These are phyloP conservation scores for Trichechus manatus DNA, from an alignment of 2,113 vertebrate genomes.

Conservation along the genomic window DNA sequence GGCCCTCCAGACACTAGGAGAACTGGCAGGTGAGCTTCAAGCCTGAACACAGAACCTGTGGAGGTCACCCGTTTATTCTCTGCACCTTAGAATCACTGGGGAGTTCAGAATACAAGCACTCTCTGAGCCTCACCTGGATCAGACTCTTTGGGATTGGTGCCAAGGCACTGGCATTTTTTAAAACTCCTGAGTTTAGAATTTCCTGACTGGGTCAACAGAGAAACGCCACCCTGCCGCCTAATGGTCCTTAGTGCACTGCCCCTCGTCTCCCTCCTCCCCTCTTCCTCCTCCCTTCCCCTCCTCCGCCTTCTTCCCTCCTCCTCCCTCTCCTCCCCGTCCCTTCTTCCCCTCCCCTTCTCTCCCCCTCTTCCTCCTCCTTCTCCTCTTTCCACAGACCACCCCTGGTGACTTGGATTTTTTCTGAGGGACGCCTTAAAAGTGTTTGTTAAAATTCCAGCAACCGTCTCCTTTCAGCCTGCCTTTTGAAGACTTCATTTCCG, in stretches of 20 bases:
- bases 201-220: accelerated
- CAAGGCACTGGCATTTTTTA: neutral
- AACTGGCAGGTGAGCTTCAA: neutral
- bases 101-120: neutral
- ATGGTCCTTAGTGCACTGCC: neutral
- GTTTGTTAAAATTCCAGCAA: neutral
- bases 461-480: neutral
- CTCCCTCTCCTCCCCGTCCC: too few species aligned
- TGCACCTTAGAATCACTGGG: neutral
- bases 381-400: neutral
- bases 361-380: neutral
- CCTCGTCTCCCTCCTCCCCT: neutral
- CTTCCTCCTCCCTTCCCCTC: too few species aligned
- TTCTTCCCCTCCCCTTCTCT: neutral
- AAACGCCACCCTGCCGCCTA: accelerated
- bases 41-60: neutral
- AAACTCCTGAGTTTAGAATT: neutral
- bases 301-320: too few species aligned
- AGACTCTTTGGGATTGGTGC: neutral
- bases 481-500: conserved; percentile 54
- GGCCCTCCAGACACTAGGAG: neutral
- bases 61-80: accelerated
- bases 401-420: neutral
- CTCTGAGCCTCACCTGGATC: neutral
- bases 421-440: neutral